A percentile compares a stretch with the other conserved stretches of the same genome.
These are phyloP conservation scores for Parapsyche elsis DNA, from an alignment of 1,140 invertebrate species.

Conservation along the genomic window DNA sequence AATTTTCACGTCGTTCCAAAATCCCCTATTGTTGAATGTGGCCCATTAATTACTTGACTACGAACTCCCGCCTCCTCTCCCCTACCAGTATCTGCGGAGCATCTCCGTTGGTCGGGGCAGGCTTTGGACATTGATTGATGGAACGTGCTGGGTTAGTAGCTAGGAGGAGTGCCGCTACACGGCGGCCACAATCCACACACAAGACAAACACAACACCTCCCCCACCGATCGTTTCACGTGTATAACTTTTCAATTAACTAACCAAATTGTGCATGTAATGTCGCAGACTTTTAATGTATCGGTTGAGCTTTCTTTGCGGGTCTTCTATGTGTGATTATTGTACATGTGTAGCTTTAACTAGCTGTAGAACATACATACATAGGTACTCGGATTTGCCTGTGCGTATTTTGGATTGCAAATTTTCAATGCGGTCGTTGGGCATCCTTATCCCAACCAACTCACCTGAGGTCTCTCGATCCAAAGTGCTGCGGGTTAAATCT, in stretches of 20 bases:
- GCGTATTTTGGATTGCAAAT: too few species aligned
- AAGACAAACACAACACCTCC: slow-evolving; percentile 29
- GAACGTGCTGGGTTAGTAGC: slow-evolving; percentile 27
- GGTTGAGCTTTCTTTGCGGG: background rate
- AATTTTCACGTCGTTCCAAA: slow-evolving; percentile 1
- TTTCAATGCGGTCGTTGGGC: too few species aligned
- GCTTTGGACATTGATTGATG: slow-evolving; percentile 52
- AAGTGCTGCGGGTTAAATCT: too few species aligned
- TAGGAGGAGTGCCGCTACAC: background rate
- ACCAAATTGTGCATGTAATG: slow-evolving; percentile 34
- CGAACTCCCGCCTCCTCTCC: background rate
- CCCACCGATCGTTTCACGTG: background rate
- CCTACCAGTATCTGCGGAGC: background rate
- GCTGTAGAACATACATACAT: too few species aligned
- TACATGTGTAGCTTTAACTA: too few species aligned
- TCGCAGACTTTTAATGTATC: slow-evolving; percentile 8
- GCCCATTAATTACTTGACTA: slow-evolving; percentile 37
- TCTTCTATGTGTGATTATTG: too few species aligned
- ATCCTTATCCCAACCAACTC: too few species aligned
- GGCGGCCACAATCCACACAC: slow-evolving; percentile 24
- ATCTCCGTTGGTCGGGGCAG: background rate
- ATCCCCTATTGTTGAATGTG: slow-evolving; percentile 26
- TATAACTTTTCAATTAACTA: slow-evolving; percentile 49
- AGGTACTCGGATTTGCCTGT: too few species aligned
- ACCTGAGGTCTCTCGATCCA: too few species aligned